Evolutionary conservation across 64 coral and sea anemone genomes (phyloP), one percentile per base, ranked within the genome.

Genomic region (Stichodactyla helianthus): DNA sequence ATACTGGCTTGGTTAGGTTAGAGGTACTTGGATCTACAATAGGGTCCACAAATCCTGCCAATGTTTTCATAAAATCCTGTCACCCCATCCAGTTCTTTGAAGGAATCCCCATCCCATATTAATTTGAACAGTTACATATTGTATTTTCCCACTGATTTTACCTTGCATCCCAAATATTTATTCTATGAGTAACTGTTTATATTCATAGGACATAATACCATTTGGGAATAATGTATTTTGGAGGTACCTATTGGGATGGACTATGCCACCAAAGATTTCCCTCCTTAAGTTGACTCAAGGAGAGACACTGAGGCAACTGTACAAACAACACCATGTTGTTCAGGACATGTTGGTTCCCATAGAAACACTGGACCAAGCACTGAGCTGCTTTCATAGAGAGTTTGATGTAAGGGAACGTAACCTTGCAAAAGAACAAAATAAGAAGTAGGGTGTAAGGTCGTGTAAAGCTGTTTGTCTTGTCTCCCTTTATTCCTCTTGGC

Each of bases 331-430:
- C 54, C 86, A 92, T 63, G 91, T 92, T 20, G 91, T 92, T 78
- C 91, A 92, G 71, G 91, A 92, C 67, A 92, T 92, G 91, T 85
- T 92, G 54, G 86, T 92, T 53, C 91, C 91, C 12, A 88, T 92
- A 78, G 27, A 77, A 3, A 83, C 79, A 77, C 62, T 92, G n/a
- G 86, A 79, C 10, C 51, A 81, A 25, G 85, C 91, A 16, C 86
- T 92, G 28, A 83, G 61, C 52, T 92, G 91, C 85, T 92, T 92
- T 65, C 91, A 92, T 59, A 13, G 57, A 19, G 86, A 92, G 54
- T 92, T 92, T 65, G 20, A 92, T 79, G 91, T 92, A 18, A 88
- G 86, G 23, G 10, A 74, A 0, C 17, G 7, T 26, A 10, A 27
- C 10, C 12, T 26, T 13, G 2, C 10, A 74, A 28, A 27, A 31